These are phyloP conservation scores for Aelia acuminata DNA, from an alignment of 2,888 invertebrate genomes.

Conservation along the genomic window DNA sequence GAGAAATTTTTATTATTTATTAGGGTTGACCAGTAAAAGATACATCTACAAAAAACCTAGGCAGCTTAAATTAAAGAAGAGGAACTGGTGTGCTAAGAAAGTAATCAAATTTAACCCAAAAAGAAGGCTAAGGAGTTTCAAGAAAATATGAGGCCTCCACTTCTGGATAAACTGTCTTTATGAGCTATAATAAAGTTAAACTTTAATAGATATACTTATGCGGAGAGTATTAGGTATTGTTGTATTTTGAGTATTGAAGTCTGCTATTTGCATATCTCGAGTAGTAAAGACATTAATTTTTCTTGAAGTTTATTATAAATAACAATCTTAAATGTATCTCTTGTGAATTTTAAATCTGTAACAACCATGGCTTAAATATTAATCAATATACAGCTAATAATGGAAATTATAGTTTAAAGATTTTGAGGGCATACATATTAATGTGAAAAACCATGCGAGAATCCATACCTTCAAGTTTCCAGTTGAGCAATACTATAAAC, in stretches of 20 bases:
- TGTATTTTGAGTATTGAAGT: background rate
- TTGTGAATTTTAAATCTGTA: too few species aligned
- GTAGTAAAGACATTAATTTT: background rate
- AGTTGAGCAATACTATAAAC: too few species aligned
- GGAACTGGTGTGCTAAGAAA: background rate
- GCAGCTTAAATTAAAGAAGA: background rate
- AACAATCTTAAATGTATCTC: background rate
- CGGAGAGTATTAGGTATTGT: background rate
- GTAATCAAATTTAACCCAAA: background rate
- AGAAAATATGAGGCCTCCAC: background rate
- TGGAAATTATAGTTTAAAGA: too few species aligned
- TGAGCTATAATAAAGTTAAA: background rate
- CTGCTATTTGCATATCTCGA: background rate
- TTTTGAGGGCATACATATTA: too few species aligned
- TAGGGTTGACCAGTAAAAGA: background rate
- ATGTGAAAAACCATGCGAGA: too few species aligned
- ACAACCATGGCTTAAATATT: too few species aligned
- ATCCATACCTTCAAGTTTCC: too few species aligned
- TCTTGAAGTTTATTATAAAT: background rate
- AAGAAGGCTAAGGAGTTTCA: background rate
- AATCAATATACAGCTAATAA: too few species aligned
- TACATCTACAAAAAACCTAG: background rate
- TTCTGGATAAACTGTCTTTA: too few species aligned
- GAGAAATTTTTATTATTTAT: background rate
- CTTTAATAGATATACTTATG: background rate